phyloP scores from a whole-genome alignment of 2,113 vertebrate genomes.

The Coreoperca whiteheadi region DNA sequence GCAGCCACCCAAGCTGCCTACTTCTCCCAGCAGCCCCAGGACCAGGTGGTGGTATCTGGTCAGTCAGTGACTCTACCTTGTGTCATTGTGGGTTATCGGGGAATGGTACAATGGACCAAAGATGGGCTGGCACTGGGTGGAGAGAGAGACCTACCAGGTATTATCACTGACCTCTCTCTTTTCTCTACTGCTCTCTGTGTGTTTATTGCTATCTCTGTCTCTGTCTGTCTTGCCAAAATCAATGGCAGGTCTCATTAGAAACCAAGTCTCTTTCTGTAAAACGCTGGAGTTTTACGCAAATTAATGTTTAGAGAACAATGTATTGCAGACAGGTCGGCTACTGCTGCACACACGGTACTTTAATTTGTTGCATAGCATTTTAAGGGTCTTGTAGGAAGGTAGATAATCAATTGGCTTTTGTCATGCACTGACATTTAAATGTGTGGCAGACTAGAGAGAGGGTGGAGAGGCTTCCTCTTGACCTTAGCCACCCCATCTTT shows the following conservation, averaged over 20 bases:
- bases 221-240: slow-evolving; percentile 62
- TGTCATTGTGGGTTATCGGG: slow-evolving; percentile 88
- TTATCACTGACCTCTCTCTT: slow-evolving; percentile 16
- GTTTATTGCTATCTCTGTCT: slow-evolving; percentile 60
- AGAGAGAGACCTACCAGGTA: slow-evolving; percentile 92
- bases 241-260: slow-evolving; percentile 79
- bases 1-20: slow-evolving; percentile 86
- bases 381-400: slow-evolving; percentile 77
- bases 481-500: slow-evolving; percentile 73
- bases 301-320: slow-evolving; percentile 74
- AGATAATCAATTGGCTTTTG: slow-evolving; percentile 84
- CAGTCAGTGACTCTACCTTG: slow-evolving; percentile 90
- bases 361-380: slow-evolving; percentile 85
- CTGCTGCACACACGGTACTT: slow-evolving; percentile 73
- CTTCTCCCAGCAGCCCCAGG: slow-evolving; percentile 92
- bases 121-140: slow-evolving; percentile 92
- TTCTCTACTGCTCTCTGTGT: slow-evolving; percentile 22
- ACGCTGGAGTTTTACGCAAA: slow-evolving; percentile 73
- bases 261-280: slow-evolving; percentile 69
- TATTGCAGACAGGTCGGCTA: slow-evolving; percentile 48
- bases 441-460: slow-evolving; percentile 61
- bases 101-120: slow-evolving; percentile 96
- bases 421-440: slow-evolving; percentile 83
- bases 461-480: slow-evolving; percentile 67
- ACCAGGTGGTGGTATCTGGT: slow-evolving; percentile 88